Evolutionary conservation across 2,888 invertebrate species (phyloP).

Genomic region (Notodonta dromedarius): DNA sequence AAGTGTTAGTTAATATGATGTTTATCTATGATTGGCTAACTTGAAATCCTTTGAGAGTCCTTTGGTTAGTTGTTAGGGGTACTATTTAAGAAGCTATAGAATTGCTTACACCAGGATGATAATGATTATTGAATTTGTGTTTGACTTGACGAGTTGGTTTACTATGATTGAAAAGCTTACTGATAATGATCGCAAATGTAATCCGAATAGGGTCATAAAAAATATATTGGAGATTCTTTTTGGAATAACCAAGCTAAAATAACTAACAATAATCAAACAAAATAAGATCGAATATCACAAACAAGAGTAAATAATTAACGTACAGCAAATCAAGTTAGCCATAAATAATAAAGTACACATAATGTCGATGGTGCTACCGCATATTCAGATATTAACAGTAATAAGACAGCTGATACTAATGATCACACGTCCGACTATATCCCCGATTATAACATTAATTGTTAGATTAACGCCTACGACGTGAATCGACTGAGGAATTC

Average conservation of each 20-base stretch:
- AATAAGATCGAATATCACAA: background rate
- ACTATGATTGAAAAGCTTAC: too few species aligned
- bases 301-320: background rate
- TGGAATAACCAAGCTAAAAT: too few species aligned
- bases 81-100: too few species aligned
- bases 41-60: background rate
- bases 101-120: too few species aligned
- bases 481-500: slow-evolving; percentile 9
- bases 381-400: slow-evolving; percentile 9
- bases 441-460: slow-evolving; percentile 15
- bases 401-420: slow-evolving; percentile 18
- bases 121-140: too few species aligned
- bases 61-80: too few species aligned
- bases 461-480: slow-evolving; percentile 27
- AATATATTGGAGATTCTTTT: too few species aligned
- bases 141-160: too few species aligned
- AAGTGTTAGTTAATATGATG: background rate
- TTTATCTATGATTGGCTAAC: background rate
- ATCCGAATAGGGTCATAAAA: too few species aligned
- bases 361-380: background rate
- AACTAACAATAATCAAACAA: too few species aligned
- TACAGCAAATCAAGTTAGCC: background rate
- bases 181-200: too few species aligned
- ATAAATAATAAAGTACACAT: slow-evolving; percentile 2
- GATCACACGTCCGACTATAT: slow-evolving; percentile 26